Evolutionary conservation across 1,140 invertebrate genomes (phyloP), one percentile per base, ranked within the genome.

Genomic region (Sesamia nonagrioides): DNA sequence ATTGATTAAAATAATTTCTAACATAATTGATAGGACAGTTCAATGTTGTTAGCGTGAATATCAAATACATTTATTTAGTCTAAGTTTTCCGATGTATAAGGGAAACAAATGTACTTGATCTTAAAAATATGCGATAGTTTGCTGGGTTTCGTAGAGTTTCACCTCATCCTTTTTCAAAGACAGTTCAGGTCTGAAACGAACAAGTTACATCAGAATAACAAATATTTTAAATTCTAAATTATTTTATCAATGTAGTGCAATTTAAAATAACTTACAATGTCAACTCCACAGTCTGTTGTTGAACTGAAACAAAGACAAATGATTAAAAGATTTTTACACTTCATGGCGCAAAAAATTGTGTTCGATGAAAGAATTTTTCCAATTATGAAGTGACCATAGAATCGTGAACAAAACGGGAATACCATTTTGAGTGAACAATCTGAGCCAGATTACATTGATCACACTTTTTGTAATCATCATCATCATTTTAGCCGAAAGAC

Each of bases 261-360:
- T n/a, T 69, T 37, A 69, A 69, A 6, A 58, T 13, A 86, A 93
- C 92, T 93, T 85, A 93, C 92, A 93, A 77, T 50, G 88, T 84
- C 60, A 93, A 74, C 80, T 92, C 88, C 33, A 92, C 90, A 7
- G 91, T 88, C 79, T 89, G 90, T 78, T 89, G 88, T 82, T 88
- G 89, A 81, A 86, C 92, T 94, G 88, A 56, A 92, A 93, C 77
- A 85, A 82, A 66, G 58, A 50, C 72, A 81, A 80, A 82, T 81
- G n/a, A 8, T 54, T 58, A 11, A 56, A 69, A 52, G 27, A 15
- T 60, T 35, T 27, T 60, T 15, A 7, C 5, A 60, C 15, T 60
- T 6, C 58, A 60, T 35, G 21, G 58, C 5, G 33, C 27, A 15
- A 2, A 37, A 60, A 60, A 60, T 35, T 60, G 15, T 15, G 6